Conservation (phyloP, 2,888 invertebrate genomes). For the Eupithecia tripunctaria region DNA sequence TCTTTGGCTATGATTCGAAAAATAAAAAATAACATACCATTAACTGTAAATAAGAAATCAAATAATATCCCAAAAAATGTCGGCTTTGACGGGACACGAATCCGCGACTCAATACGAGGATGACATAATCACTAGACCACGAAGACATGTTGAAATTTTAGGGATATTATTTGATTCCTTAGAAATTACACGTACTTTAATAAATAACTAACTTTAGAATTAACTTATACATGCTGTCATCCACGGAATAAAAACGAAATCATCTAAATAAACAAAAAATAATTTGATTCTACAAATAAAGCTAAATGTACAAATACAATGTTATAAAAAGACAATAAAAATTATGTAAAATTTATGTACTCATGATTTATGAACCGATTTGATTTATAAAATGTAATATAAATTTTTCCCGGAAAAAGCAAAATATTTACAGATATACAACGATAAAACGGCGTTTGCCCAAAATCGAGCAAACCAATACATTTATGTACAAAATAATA, state of each 20-base stretch:
- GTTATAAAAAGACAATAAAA: constrained; percentile 31
- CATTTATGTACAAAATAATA: constrained; percentile 36
- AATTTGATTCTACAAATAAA: constrained; percentile 14
- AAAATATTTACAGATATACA: constrained; percentile 34
- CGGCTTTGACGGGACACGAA: no score
- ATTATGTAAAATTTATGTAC: constrained; percentile 36
- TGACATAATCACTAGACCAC: no score
- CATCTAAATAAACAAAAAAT: constrained; percentile 12
- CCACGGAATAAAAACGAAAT: background rate
- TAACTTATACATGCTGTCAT: no score
- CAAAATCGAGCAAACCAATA: constrained; percentile 31
- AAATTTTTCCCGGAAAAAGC: constrained; percentile 18
- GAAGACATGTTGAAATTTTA: no score
- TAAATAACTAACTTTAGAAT: no score
- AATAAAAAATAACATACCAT: constrained; percentile 35
- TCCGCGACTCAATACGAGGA: no score
- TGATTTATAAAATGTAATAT: constrained; percentile 17
- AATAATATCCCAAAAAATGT: no score
- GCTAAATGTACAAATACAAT: constrained; percentile 19
- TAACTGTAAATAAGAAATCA: no score
- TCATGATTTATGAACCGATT: constrained; percentile 31
- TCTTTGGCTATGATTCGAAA: constrained; percentile 76
- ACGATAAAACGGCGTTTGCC: constrained; percentile 18
- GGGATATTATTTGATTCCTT: no score
- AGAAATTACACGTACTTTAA: no score